Evolutionary conservation across 2,113 vertebrate species (phyloP), one percentile per base, ranked within the genome.

Genomic region (Rissa tridactyla): DNA sequence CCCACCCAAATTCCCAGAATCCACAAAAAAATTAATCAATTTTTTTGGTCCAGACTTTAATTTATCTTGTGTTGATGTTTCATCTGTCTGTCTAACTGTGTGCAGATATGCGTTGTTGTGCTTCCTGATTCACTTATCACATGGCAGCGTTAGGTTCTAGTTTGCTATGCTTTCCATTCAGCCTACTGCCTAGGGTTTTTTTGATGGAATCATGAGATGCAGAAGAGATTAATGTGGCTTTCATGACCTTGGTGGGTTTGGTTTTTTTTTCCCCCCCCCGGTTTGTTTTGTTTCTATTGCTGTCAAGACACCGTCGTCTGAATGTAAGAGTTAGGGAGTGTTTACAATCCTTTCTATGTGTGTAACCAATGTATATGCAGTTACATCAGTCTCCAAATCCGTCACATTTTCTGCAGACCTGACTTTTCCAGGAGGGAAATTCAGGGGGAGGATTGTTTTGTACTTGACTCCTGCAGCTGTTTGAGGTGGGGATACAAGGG

Each of bases 121-220:
- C 25, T 71, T 76, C n/a, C 11, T 15, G 58, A 72, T 42, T 76
- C 62, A 49, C 42, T 36, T 13, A 12, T 38, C 18, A 38, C 30
- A 19, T 5, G 42, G 27, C 8, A 72, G 32, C 9, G 19, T 40
- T 49, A 76, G 23, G 11, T 58, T 44, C 6, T 61, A 16, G 10
- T 89, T 79, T 84, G 12, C 25, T 46, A 1, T 30, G 13, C 54
- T 61, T 72, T 58, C 21, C 21, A 34, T 32, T 54, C 36, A 42
- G 11, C 8, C 15, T 8, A n/a, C 16, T 49, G 13, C 11, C 10
- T 49, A 10, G 7, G 13, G 2, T 1, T 7, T 10, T n/a, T 72
- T 38, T 57, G 12, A 5, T 58, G 38, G 30, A 71, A 68, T 34
- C 6, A 17, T 36, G 52, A 83, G 36, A 70, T 1, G 42, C 22